Percentiles rank a stretch among this genome's conserved stretches.
phyloP scores from a whole-genome alignment of 2,888 invertebrate species.

The Elegia similella region DNA sequence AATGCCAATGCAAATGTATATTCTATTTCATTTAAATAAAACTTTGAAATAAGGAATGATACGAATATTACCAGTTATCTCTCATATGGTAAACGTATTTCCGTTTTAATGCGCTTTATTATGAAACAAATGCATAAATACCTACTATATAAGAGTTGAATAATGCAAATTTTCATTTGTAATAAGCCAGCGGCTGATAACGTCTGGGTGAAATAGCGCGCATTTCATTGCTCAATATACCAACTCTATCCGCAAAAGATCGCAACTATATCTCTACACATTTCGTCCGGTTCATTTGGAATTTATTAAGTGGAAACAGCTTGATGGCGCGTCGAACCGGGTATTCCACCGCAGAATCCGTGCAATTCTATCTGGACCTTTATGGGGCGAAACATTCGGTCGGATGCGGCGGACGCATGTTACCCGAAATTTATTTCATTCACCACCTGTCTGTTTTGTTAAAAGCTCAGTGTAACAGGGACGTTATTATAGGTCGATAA shows the following conservation, averaged over 20 bases:
- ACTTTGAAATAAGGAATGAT: no score
- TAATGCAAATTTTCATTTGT: no score
- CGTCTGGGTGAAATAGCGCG: slow-evolving; percentile 25
- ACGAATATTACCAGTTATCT: no score
- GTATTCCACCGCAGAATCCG: slow-evolving; percentile 30
- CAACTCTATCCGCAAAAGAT: slow-evolving; percentile 36
- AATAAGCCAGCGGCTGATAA: no score
- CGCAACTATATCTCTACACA: slow-evolving; percentile 43
- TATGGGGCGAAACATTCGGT: slow-evolving; percentile 38
- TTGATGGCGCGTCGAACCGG: slow-evolving; percentile 41
- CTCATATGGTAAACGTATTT: no score
- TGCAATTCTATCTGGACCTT: slow-evolving; percentile 32
- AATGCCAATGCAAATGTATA: no score
- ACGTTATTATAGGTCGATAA: no score
- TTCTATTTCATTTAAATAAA: no score
- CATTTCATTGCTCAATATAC: slow-evolving; percentile 42
- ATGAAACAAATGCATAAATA: no score
- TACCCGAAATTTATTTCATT: slow-evolving; percentile 29
- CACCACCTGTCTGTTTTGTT: slow-evolving; percentile 25
- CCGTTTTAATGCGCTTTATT: no score
- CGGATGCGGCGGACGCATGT: slow-evolving; percentile 26
- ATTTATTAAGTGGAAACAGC: slow-evolving; percentile 66
- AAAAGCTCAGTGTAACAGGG: not conserved
- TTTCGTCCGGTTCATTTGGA: slow-evolving; percentile 64
- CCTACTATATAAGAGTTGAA: no score